Conservation (phyloP, 2,888 invertebrate species). For the Nesidiocoris tenuis region DNA sequence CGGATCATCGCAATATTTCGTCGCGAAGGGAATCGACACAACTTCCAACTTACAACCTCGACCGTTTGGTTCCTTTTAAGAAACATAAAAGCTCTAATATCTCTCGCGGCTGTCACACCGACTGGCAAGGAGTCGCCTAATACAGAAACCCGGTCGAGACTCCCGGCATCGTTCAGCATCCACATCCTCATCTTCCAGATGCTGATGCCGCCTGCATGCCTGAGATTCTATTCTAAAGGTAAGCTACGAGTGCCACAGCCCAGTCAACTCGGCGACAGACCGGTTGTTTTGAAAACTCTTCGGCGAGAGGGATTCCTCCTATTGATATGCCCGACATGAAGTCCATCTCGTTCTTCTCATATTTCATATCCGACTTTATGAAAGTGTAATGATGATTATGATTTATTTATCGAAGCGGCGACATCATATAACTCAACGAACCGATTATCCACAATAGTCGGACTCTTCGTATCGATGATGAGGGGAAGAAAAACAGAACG, state of each 20-base stretch:
- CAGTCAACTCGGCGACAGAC: not conserved
- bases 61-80: not conserved
- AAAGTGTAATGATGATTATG: slow-evolving; percentile 23
- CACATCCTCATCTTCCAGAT: not conserved
- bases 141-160: not conserved
- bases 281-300: not conserved
- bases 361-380: slow-evolving; percentile 11
- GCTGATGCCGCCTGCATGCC: not conserved
- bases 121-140: not conserved
- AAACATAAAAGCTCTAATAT: not conserved
- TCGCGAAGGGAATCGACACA: not conserved
- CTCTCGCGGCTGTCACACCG: not conserved
- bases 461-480: not conserved
- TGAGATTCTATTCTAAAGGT: not conserved
- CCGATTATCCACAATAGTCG: not conserved
- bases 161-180: not conserved
- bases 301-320: not conserved
- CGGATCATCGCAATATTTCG: not conserved
- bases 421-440: not conserved
- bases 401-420: slow-evolving; percentile 27
- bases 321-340: slow-evolving; percentile 21
- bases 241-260: too few species aligned
- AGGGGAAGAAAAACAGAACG: not conserved
- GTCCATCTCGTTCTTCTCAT: slow-evolving; percentile 4
- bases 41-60: not conserved